Evolutionary conservation across 2,888 invertebrate genomes (phyloP).

Genomic region (Drosophila planitibia): DNA sequence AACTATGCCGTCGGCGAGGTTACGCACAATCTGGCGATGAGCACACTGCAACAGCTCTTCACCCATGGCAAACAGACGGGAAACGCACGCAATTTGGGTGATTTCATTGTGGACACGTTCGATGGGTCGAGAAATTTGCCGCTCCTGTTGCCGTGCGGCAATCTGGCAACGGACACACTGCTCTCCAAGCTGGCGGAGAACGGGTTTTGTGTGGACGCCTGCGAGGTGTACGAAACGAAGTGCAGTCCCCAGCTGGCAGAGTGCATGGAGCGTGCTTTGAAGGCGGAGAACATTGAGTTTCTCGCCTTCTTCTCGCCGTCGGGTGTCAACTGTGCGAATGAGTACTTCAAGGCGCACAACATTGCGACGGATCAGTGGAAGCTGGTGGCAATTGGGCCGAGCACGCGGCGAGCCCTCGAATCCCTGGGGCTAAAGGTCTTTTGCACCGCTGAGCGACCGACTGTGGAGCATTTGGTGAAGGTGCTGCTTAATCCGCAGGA

Average conservation of each 20-base stretch:
- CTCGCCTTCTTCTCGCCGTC: constrained; percentile 88
- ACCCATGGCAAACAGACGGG: constrained; percentile 87
- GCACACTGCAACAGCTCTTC: constrained; percentile 85
- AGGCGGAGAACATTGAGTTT: constrained; percentile 86
- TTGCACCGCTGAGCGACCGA: constrained; percentile 86
- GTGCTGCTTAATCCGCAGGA: constrained; percentile 84
- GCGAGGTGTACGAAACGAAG: constrained; percentile 87
- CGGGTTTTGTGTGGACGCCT: constrained; percentile 85
- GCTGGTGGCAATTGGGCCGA: constrained; percentile 87
- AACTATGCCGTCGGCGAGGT: constrained; percentile 87
- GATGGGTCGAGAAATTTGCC: constrained; percentile 85
- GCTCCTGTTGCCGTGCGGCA: constrained; percentile 87
- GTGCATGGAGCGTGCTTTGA: constrained; percentile 83
- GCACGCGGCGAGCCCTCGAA: constrained; percentile 86
- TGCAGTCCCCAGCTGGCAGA: constrained; percentile 85
- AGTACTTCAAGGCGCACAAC: constrained; percentile 84
- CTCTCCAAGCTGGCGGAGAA: constrained; percentile 84
- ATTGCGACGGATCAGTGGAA: constrained; percentile 82
- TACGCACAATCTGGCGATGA: constrained; percentile 86
- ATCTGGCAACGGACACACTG: constrained; percentile 86
- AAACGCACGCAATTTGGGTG: constrained; percentile 86
- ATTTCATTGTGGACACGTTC: constrained; percentile 86
- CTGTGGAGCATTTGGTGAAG: constrained; percentile 86
- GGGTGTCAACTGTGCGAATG: constrained; percentile 86
- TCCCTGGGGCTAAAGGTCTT: constrained; percentile 85